Base-by-base conservation (phyloP, 2,797 vertebrate species). In the Falco columbarius region DNA sequence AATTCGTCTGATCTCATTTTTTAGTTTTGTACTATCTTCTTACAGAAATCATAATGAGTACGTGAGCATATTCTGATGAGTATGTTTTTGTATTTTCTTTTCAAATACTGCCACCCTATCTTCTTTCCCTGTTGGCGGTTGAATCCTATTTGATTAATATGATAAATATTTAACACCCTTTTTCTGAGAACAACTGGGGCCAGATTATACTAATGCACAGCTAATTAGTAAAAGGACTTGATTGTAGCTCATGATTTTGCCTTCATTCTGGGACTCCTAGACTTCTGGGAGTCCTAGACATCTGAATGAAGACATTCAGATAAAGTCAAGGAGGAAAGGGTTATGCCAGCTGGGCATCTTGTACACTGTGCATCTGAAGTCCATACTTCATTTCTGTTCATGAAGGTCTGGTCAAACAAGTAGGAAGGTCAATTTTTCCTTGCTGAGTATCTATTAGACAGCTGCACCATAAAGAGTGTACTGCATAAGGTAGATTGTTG, bases 131-230 rank as follows among this genome's bases (percentile, higher is more conserved):
- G 12, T 55, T 79, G 65, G 19, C 32, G 89, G 54, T 87, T 71
- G 21, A 92, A 79, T 65, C 16, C 19, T 51, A 19, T 86, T 95
- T 89, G n/a, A 66, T 94, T 88, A 91, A 8, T 40, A 44, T 26
- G 16, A 58, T 70, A 86, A 96, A 90, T 89, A 84, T 86, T 92
- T 95, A 90, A 75, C 87, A 71, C 6, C 1, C 70, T 58, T 84
- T 94, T 42, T 15, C 55, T 88, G 34, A 71, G 40, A 87, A 70
- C 27, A 92, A 42, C 32, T 77, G 36, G 42, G 65, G 16, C 15
- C 56, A 42, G 44, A 67, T 59, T 85, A 44, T 79, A 76, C 44
- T 80, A 87, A 90, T n/a, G 17, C 14, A 70, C 3, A 59, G 18
- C 30, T 81, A 30, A 47, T 89, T 84, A 90, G 12, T 70, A 52